Evolutionary conservation across 1,140 invertebrate genomes (phyloP).

Genomic region (Zaprionus davidi): DNA sequence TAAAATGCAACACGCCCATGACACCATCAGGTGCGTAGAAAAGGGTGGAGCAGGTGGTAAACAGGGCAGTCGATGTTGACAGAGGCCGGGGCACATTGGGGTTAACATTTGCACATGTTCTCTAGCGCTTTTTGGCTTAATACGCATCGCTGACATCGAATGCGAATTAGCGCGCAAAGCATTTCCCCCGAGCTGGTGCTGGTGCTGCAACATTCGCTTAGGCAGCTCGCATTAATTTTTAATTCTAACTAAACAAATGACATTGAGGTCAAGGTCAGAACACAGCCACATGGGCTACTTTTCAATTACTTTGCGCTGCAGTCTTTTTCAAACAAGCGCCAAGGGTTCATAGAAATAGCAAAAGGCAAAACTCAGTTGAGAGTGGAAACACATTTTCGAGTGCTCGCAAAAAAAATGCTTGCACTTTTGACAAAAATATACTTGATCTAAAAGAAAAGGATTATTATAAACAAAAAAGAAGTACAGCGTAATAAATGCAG

Average conservation of each 20-base stretch:
- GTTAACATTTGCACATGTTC: conserved; percentile 41
- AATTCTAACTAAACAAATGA: conserved; percentile 40
- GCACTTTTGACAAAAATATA: not conserved
- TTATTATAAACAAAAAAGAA: too few species aligned
- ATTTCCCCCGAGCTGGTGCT: conserved; percentile 30
- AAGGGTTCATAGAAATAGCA: not conserved
- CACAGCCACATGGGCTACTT: conserved; percentile 55
- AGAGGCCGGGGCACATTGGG: not conserved
- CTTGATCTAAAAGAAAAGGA: not conserved
- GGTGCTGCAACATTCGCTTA: conserved; percentile 10
- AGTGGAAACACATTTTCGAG: not conserved
- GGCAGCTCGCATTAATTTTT: conserved; percentile 63
- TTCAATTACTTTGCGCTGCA: conserved; percentile 48
- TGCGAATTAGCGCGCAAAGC: conserved; percentile 65
- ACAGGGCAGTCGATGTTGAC: too few species aligned
- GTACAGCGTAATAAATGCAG: too few species aligned
- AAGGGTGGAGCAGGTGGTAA: not conserved
- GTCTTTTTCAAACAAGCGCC: conserved; percentile 9
- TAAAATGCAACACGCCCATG: conserved; percentile 82
- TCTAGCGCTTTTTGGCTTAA: conserved; percentile 43
- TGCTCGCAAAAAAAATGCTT: not conserved
- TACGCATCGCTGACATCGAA: conserved; percentile 62
- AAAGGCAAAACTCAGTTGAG: not conserved
- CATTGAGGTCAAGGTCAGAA: conserved; percentile 66
- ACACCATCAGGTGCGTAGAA: conserved; percentile 73